Evolutionary conservation across 2,888 invertebrate species (phyloP), one percentile per base, ranked within the genome.

Genomic region (Tipula confusa): DNA sequence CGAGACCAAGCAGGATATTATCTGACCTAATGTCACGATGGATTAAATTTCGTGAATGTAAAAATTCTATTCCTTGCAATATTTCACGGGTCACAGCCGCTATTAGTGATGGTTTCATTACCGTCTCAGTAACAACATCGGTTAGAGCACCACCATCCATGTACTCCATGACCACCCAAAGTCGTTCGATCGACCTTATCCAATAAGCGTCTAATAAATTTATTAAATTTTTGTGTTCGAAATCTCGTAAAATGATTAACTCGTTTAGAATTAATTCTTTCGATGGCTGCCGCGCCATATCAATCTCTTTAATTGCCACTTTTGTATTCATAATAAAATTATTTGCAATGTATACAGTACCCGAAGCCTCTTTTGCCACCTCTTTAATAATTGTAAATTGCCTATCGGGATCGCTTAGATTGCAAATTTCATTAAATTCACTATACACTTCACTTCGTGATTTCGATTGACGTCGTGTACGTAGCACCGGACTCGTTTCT

Each of bases 11-110:
- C 1, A 98, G 91, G 13, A 98, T 95, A 89, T 98, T 98, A 89
- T 98, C 98, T n/a, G 98, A 98, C 88, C 98, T 98, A 84, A 98
- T 98, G 88, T 98, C 98, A 85, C 98, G 92, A 88, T 98, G 98
- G 86, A 98, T 97, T 48, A 97, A 97, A 13, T 96, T 96, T 89
- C 94, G 94, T 79, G 93, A 93, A 89, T 98, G 98, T 13, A 98
- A 91, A 90, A 98, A 99, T 84, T 94, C 93, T 81, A 98, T 92
- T 0, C 97, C 98, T 88, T 95, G 93, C 3, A 98, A 90, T 79
- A 95, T 95, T 90, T 98, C 98, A 29, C 94, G 92, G 87, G 97
- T 96, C 4, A 99, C 97, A 1, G 98, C 97, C 0, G 98, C 98
- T 83, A 99, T 99, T 88, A 98, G 98, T 0, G 95, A 94, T 88